Conservation (phyloP, 1,140 invertebrate species). For the Centruroides vittatus region DNA sequence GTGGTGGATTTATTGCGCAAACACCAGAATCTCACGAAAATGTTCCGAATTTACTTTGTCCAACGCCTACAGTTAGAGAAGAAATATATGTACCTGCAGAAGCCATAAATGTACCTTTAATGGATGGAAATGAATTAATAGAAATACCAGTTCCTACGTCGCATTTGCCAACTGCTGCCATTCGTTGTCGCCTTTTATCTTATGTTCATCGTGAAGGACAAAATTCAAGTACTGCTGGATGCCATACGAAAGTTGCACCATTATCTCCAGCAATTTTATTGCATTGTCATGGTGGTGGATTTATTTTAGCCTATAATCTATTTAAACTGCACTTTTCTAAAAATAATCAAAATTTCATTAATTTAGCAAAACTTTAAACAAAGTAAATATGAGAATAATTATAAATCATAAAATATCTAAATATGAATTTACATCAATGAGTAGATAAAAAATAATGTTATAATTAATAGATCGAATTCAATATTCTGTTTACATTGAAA, state of each 20-base stretch:
- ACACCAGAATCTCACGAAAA: too few species aligned
- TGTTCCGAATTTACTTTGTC: slow-evolving; percentile 16
- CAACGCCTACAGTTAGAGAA: slow-evolving; percentile 27
- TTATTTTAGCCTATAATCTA: slow-evolving; percentile 46
- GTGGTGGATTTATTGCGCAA: slow-evolving; percentile 95
- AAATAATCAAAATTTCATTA: too few species aligned
- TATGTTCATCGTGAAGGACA: slow-evolving; percentile 61
- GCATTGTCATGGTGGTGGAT: slow-evolving; percentile 96
- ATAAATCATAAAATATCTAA: too few species aligned
- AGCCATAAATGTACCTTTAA: slow-evolving; percentile 4
- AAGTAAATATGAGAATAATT: too few species aligned
- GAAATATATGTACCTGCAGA: slow-evolving; percentile 11
- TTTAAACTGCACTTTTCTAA: too few species aligned
- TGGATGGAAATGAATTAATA: slow-evolving; percentile 34
- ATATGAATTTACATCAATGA: too few species aligned
- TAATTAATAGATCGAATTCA: too few species aligned
- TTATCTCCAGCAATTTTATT: slow-evolving; percentile 29
- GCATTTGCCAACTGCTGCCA: slow-evolving; percentile 56
- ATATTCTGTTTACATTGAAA: too few species aligned
- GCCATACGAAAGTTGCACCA: neutral
- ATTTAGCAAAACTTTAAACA: too few species aligned
- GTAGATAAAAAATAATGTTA: too few species aligned
- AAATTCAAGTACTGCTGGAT: slow-evolving; percentile 22
- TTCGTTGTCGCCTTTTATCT: slow-evolving; percentile 67
- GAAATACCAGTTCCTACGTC: slow-evolving; percentile 62